phyloP scores from a whole-genome alignment of 2,113 vertebrate genomes.

The Lepus americanus region DNA sequence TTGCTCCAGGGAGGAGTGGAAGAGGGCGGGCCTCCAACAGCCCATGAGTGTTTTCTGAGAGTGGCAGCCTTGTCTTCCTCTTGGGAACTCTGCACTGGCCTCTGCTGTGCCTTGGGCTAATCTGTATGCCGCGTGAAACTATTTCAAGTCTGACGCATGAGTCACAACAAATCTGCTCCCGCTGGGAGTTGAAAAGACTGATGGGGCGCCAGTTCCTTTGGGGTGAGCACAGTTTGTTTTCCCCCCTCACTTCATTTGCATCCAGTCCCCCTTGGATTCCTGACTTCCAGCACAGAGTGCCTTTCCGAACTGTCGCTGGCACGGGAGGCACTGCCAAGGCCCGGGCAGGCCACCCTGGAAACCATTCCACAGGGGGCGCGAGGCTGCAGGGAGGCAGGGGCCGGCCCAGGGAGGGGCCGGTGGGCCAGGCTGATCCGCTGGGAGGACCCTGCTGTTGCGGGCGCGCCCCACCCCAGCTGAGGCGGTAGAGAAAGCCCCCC shows the following conservation, averaged over 20 bases:
- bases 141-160: constrained; percentile 42
- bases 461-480: background rate
- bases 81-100: constrained; percentile 31
- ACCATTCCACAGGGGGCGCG: background rate
- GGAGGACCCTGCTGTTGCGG: background rate
- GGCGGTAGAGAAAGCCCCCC: background rate
- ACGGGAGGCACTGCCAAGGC: background rate
- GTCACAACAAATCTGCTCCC: constrained; percentile 66
- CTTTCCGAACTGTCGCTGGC: background rate
- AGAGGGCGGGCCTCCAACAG: background rate
- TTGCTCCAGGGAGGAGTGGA: background rate
- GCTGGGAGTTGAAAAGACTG: background rate
- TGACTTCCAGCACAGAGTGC: background rate
- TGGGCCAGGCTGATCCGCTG: accelerated
- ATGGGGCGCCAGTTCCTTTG: constrained; percentile 17
- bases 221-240: background rate
- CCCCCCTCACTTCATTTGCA: constrained; percentile 10
- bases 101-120: constrained; percentile 46
- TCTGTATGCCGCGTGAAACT: constrained; percentile 48
- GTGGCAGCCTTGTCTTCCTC: constrained; percentile 30
- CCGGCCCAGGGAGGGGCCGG: background rate
- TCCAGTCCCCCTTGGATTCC: background rate
- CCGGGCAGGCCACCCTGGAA: background rate
- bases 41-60: constrained; percentile 5
- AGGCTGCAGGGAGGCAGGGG: background rate